Percentiles rank a stretch among this genome's conserved stretches.
These are phyloP conservation scores for Pammene fasciana DNA, from an alignment of 2,888 invertebrate species.

Conservation along the genomic window DNA sequence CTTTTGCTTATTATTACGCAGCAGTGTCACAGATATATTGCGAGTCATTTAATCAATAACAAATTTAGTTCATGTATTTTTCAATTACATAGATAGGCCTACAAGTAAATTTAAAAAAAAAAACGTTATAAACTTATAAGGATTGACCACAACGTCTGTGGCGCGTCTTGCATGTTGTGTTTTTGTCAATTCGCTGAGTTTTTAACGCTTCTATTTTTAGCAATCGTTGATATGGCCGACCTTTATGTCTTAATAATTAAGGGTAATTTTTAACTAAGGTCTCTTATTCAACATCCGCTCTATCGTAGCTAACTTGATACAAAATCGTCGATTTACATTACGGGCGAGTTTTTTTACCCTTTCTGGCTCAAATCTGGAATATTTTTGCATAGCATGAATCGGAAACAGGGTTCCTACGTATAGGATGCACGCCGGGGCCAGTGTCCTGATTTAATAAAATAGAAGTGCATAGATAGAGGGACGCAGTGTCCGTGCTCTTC, in stretches of 20 bases:
- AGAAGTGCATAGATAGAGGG: constrained; percentile 63
- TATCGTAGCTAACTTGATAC: constrained; percentile 40
- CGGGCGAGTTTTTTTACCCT: constrained; percentile 53
- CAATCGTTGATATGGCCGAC: too few species aligned
- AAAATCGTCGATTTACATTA: constrained; percentile 43
- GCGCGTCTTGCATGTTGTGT: too few species aligned
- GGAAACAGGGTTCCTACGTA: constrained; percentile 65
- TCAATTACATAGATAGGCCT: too few species aligned
- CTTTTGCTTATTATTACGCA: too few species aligned
- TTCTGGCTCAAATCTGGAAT: constrained; percentile 71
- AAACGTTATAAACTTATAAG: too few species aligned
- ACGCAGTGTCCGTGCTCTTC: constrained; percentile 49
- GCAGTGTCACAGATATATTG: too few species aligned
- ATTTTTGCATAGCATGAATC: constrained; percentile 78
- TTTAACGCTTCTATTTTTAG: too few species aligned
- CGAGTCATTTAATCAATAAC: too few species aligned
- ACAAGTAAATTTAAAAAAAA: too few species aligned
- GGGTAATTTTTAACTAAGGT: background rate
- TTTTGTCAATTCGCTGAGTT: too few species aligned
- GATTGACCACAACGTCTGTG: too few species aligned
- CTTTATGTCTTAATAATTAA: background rate
- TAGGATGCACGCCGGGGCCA: constrained; percentile 58
- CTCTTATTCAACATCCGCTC: constrained; percentile 31
- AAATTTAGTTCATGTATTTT: too few species aligned
- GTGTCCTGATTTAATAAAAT: constrained; percentile 77